A percentile compares a stretch with the other conserved stretches of the same genome.
Evolutionary conservation across 2,797 vertebrate species (phyloP).

Genomic region (Brachymystax lenok): DNA sequence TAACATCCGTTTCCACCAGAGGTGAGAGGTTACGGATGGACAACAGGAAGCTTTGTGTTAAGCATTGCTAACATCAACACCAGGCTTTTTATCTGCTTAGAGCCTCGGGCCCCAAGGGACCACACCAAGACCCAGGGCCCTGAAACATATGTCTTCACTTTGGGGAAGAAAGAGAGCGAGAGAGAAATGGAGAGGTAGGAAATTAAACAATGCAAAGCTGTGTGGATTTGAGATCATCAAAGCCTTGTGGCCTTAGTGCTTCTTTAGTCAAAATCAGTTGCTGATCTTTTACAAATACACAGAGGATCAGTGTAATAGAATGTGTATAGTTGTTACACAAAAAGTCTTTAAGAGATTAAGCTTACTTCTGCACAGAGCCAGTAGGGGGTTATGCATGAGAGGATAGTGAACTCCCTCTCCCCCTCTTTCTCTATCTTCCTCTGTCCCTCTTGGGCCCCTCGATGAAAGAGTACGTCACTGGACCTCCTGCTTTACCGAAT

Average conservation of each 20-base stretch:
- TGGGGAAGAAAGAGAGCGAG: conserved; percentile 13
- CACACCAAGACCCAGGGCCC: conserved; percentile 18
- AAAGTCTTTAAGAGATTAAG: not conserved
- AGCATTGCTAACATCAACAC: conserved; percentile 23
- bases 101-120: conserved; percentile 12
- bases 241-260: too few relatives aligned
- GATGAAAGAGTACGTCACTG: conserved; percentile 5
- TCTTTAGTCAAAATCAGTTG: not conserved
- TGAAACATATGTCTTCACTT: conserved; percentile 43
- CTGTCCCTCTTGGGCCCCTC: conserved; percentile 10
- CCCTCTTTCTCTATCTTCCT: not conserved
- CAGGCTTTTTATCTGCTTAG: conserved; percentile 28
- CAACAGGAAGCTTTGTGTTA: conserved; percentile 46
- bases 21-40: conserved; percentile 56
- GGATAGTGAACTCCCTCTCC: not conserved
- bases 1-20: conserved; percentile 63
- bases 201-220: not conserved
- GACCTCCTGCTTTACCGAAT: not conserved
- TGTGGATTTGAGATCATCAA: too few relatives aligned
- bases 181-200: conserved; percentile 17
- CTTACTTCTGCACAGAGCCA: not conserved
- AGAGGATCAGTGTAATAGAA: not conserved
- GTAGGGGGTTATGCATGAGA: conserved; percentile 23
- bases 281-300: not conserved
- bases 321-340: not conserved